These are phyloP conservation scores for Saimiri boliviensis DNA, from an alignment of 2,113 vertebrate species.

Conservation along the genomic window DNA sequence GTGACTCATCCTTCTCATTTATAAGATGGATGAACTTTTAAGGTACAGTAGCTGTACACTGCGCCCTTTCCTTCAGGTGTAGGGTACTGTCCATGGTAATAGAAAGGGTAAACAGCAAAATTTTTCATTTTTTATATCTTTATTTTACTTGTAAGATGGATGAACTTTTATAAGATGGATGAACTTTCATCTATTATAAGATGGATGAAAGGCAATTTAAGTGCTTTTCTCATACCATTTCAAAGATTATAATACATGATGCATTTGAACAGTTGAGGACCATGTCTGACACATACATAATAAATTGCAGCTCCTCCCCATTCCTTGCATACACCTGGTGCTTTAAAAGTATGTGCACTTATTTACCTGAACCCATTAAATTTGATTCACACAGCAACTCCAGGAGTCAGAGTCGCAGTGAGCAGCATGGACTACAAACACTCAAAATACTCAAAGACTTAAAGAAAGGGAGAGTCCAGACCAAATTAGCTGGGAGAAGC, in stretches of 20 bases:
- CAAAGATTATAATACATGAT: not conserved
- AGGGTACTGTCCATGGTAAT: not conserved
- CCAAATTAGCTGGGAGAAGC: not conserved
- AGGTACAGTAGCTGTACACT: not conserved
- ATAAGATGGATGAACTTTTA: not conserved
- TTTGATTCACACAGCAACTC: not conserved
- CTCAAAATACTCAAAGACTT: not conserved
- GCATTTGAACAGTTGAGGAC: not conserved
- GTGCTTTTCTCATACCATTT: not conserved
- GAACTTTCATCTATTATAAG: no score
- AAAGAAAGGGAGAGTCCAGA: not conserved
- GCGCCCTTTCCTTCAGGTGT: not conserved
- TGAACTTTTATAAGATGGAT: no score
- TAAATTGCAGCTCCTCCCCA: not conserved
- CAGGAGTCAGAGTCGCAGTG: not conserved
- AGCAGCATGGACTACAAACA: not conserved
- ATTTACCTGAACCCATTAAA: not conserved
- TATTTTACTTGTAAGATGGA: not conserved
- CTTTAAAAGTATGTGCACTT: not conserved
- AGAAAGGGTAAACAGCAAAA: conserved; percentile 45
- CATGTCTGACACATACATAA: not conserved
- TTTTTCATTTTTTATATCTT: not conserved
- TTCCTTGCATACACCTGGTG: not conserved
- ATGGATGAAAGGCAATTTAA: not conserved
- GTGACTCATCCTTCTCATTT: not conserved